Base-by-base conservation (phyloP, 2,797 vertebrate species). In the Neomorphus geoffroyi region DNA sequence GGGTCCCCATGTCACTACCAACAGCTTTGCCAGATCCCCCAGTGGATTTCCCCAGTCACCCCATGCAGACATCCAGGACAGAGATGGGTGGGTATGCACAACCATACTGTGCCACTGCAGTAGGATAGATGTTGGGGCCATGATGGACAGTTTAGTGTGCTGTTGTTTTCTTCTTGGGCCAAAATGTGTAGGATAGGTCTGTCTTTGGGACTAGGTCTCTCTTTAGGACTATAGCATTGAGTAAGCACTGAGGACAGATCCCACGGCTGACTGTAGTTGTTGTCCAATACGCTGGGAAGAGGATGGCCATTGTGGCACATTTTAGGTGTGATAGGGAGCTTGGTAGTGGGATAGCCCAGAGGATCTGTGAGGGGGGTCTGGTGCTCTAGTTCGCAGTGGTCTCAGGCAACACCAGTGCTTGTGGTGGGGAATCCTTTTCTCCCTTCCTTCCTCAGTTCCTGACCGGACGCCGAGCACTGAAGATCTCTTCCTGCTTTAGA, bases 241-340 rank as follows among this genome's bases (percentile, higher is more conserved):
- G 14, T 41, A 45, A 24, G 22, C 8, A 37, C 35, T 41, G 41
- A 64, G 6, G 9, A 37, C 18, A 66, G 46, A 66, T 39, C 37
- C 37, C 57, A 23, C 50, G 46, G 58, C 45, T 79, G 54, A 11
- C 28, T 33, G 18, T 33, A 35, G 41, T 57, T 45, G 10, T 23
- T 69, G 45, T 15, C 13, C 37, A 24, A 5, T 26, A 27, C 43
- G 8, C 19, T 84, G 41, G 37, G 41, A 69, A 78, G 23, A 69
- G 7, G 21, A 41, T 1, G 5, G 32, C 37, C 28, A 10, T 19
- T 0, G 0, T 53, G 41, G 18, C 50, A 15, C 4, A 33, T 61
- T 28, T 33, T 45, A 26, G 19, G 8, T 72, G 6, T 15, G 22
- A 32, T 21, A 22, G 8, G 27, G 18, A 65, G 2, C 7, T 75